Conservation (phyloP, 2,888 invertebrate genomes). For the Aspidiotus rigidus region DNA sequence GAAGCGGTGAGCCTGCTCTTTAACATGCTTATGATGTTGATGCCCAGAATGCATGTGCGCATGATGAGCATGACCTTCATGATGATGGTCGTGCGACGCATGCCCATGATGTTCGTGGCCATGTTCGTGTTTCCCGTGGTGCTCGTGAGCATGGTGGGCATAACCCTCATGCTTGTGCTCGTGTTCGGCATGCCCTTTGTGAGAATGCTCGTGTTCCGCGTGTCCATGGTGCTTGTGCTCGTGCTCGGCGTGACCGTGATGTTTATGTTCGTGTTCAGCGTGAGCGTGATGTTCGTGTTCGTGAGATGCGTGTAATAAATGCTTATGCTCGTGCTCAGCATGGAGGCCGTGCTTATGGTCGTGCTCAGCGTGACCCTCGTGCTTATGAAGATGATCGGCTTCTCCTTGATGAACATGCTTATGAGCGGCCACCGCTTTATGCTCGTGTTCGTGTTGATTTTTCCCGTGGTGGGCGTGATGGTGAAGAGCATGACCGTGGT, state of each 20-base stretch:
- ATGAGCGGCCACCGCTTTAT: too few species aligned
- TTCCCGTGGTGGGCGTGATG: constrained; percentile 34
- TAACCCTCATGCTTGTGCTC: constrained; percentile 16
- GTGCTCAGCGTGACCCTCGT: constrained; percentile 30
- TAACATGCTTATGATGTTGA: constrained; percentile 34
- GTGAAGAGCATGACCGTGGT: constrained; percentile 34
- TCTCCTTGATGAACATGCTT: too few species aligned
- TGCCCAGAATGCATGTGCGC: constrained; percentile 34
- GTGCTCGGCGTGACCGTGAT: constrained; percentile 35
- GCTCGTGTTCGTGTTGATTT: not conserved
- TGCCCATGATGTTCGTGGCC: constrained; percentile 36
- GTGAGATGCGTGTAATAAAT: constrained; percentile 32
- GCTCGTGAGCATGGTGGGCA: constrained; percentile 38
- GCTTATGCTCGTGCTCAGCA: constrained; percentile 34
- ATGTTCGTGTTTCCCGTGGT: not conserved
- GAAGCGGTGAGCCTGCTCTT: too few species aligned
- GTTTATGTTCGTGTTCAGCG: constrained; percentile 35
- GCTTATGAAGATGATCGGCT: too few species aligned
- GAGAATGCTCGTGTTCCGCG: constrained; percentile 35
- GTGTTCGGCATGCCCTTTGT: constrained; percentile 28
- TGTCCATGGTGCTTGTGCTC: constrained; percentile 35
- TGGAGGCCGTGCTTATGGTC: constrained; percentile 35
- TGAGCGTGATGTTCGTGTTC: constrained; percentile 36
- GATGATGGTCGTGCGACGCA: constrained; percentile 39
- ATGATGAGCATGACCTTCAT: constrained; percentile 35